Conservation (phyloP, 1,140 invertebrate species). For the Drosophila orena region DNA sequence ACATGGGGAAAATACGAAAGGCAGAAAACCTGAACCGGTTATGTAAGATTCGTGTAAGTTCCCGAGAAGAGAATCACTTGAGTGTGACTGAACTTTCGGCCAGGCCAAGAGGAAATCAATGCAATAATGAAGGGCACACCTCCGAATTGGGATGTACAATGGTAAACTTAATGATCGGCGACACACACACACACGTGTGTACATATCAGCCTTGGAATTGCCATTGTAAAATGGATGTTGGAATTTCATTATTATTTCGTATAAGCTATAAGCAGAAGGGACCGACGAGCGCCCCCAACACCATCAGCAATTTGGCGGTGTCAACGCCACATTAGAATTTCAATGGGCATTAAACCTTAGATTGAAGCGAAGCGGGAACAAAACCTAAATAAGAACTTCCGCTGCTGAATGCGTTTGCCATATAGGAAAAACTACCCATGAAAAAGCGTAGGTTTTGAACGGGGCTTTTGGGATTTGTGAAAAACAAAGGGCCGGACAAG, state of each 20-base stretch:
- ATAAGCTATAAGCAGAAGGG: background rate
- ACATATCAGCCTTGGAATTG: constrained; percentile 35
- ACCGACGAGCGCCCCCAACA: constrained; percentile 14
- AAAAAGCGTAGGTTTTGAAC: constrained; percentile 11
- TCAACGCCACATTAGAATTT: constrained; percentile 69
- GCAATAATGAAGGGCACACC: constrained; percentile 17
- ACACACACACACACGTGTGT: background rate
- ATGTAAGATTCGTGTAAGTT: constrained; percentile 77
- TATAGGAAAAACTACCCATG: constrained; percentile 32
- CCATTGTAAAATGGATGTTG: constrained; percentile 54
- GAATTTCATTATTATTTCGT: constrained; percentile 45
- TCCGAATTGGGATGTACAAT: constrained; percentile 10
- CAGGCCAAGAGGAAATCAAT: constrained; percentile 23
- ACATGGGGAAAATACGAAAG: constrained; percentile 18
- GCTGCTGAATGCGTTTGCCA: constrained; percentile 46
- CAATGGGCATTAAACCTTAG: constrained; percentile 59
- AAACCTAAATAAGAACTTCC: constrained; percentile 76
- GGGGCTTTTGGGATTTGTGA: constrained; percentile 44
- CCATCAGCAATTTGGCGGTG: constrained; percentile 49
- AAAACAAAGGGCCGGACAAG: constrained; percentile 43
- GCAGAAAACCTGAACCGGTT: constrained; percentile 68
- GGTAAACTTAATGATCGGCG: constrained; percentile 47
- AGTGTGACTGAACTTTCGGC: constrained; percentile 77
- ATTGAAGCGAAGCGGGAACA: constrained; percentile 40
- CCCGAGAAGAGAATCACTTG: constrained; percentile 67